Evolutionary conservation across 2,113 vertebrate genomes (phyloP), one percentile per base, ranked within the genome.

Genomic region (Pyrgilauda ruficollis): DNA sequence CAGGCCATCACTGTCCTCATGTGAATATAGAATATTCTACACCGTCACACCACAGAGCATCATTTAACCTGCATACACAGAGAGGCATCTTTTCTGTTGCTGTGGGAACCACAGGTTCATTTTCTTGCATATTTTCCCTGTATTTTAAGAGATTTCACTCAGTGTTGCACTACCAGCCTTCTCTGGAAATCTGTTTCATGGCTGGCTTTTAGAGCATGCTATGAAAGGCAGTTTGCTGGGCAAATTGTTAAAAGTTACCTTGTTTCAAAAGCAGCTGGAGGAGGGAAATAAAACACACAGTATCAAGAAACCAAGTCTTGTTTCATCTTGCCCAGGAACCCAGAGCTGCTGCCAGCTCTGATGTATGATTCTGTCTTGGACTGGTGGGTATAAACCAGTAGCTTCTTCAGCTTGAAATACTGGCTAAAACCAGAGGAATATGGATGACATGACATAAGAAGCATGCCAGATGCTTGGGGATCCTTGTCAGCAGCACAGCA

Each of bases 91-190:
- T 82, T 75, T 53, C 73, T 76, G 30, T 82, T 89, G 84, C 70
- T 78, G 78, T 79, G 78, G 93, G 81, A 96, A 94, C 70, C 78
- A 33, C 47, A 69, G 58, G n/a, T 89, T 82, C 44, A 35, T 91
- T 94, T 67, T 44, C 58, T 73, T 75, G 46, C 35, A 9, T 90
- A 7, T 87, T 89, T 70, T 53, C 50, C 15, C 31, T 74, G 24
- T 56, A 15, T 92, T 91, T 88, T 68, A 74, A 63, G 69, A 59
- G 11, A 27, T 53, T 85, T 56, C 69, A 18, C 61, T 80, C 39
- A 9, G 2, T 37, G n/a, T 59, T 78, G 35, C 28, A 12, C 62
- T 75, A 10, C 46, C 41, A 84, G 68, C 43, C 20, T 16, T 47
- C 70, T 68, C 47, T 92, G 52, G 52, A 75, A 23, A 41, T 62